Base-by-base conservation (phyloP, 2,888 invertebrate species). In the Eristalinus aeneus region DNA sequence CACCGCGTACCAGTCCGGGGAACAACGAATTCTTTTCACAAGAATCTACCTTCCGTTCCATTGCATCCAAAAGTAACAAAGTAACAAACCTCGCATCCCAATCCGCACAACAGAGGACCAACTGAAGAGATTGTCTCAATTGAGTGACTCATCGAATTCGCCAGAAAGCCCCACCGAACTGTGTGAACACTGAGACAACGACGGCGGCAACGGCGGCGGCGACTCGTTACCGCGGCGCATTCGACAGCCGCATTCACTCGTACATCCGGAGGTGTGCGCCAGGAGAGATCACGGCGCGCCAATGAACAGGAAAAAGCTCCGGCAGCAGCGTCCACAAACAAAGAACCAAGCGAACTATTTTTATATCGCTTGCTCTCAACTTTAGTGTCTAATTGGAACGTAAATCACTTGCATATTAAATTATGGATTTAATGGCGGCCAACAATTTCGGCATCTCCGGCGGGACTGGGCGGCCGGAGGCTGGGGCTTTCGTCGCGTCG, bases 371-470 rank as follows among this genome's bases (percentile, higher is more conserved):
- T n/a, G 53, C 53, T 27, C 32, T 11, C 32, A 31, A 31, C 31
- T 39, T 75, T 69, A 69, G 36, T 56, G 64, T 71, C 71, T 39
- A 71, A 77, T 64, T 77, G 69, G 69, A 64, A 77, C 69, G 60
- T 77, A 77, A 77, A 61, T 68, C 76, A 68, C 76, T 76, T 76
- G 76, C 76, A 76, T 76, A 46, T 46, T 69, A 69, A 76, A 32
- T 58, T 77, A 71, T 46, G 64, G 71, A 77, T 58, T 72, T 69
- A 76, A 63, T 76, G 36, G 53, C 31, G 16, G 32, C 60, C 34
- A 76, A 68, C 60, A 67, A 61, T 67, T 74, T 58, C 53, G 39
- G 27, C 46, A 46, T 16, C 46, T 16, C 16, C 46, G 46, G 46
- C 16, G 46, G 46, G 46, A 16, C 16, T 46, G 46, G 46, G 46